Evolutionary conservation across 2,888 invertebrate genomes (phyloP), one percentile per base, ranked within the genome.

Genomic region (Nomada goodeniana): DNA sequence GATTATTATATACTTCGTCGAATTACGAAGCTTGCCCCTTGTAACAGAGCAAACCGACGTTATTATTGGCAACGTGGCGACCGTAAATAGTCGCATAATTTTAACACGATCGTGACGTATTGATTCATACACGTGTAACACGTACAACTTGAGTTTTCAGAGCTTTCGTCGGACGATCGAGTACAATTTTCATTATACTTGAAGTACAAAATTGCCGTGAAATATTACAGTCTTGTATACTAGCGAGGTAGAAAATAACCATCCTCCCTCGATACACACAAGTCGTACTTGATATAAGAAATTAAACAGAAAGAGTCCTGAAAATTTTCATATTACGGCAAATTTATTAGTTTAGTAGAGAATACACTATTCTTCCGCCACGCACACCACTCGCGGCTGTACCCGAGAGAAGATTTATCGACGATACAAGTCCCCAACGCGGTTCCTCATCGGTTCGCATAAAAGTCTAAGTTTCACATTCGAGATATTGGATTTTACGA

Each of bases 391-490:
- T 29, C 64, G 65, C 59, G 47, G 23, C 36, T 36, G 18, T 47
- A 42, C 26, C 36, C 78, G 55, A 42, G 57, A 65, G 44, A 61
- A 15, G 53, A 61, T 79, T 64, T 81, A 79, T 81, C 64, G 70
- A 70, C 65, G 29, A 50, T 44, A 57, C 63, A 23, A 59, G 63
- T 47, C 23, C 11, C 52, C 64, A 60, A 73, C 68, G 53, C 63
- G 68, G 29, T 72, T 59, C 50, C 59, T 79, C 57, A 50, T 71
- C 68, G 20, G 75, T 47, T 36, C 53, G 47, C 26, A 42, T 26
- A 52, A 71, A 80, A 76, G 71, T 50, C 36, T 71, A 64, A 76
- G 75, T 82, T 75, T 59, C 61, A 68, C 53, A 57, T 69, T 63
- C 36, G 61, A 47, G 73, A 80, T 67, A 68, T 63, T 71, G 53